phyloP scores from a whole-genome alignment of 1,140 invertebrate genomes.

The Drosophila pachea region DNA sequence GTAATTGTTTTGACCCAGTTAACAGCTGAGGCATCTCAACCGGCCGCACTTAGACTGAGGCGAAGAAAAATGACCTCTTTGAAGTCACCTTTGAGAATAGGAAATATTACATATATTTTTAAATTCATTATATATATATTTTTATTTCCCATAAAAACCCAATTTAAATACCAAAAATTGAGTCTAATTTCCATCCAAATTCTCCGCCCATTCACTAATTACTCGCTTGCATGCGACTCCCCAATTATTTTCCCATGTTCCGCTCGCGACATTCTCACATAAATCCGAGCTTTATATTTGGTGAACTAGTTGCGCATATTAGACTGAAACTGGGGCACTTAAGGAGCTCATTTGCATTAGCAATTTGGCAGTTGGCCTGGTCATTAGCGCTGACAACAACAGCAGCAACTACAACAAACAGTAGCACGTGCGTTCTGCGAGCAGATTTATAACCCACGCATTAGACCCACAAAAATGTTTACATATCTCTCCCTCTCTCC shows the following conservation, averaged over 20 bases:
- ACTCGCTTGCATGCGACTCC: not conserved
- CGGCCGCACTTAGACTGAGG: not conserved
- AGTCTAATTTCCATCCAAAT: not conserved
- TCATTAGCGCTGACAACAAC: slow-evolving; percentile 31
- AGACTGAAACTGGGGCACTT: slow-evolving; percentile 38
- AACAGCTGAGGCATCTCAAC: slow-evolving; percentile 47
- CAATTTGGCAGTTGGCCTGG: slow-evolving; percentile 44
- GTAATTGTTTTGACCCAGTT: slow-evolving; percentile 64
- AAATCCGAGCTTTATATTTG: not conserved
- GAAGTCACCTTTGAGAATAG: too few relatives aligned
- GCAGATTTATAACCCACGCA: slow-evolving; percentile 68
- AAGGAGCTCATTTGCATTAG: slow-evolving; percentile 48
- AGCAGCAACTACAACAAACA: slow-evolving; percentile 43
- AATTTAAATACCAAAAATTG: too few relatives aligned
- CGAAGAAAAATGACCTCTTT: too few relatives aligned
- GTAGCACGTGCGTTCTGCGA: slow-evolving; percentile 61
- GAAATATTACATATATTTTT: too few relatives aligned
- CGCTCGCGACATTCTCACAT: slow-evolving; percentile 1
- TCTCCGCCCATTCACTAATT: not conserved
- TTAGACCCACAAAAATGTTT: slow-evolving; percentile 35
- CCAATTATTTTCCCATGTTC: slow-evolving; percentile 23
- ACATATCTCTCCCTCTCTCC: too few relatives aligned
- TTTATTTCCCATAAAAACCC: too few relatives aligned
- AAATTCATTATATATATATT: too few relatives aligned
- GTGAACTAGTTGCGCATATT: slow-evolving; percentile 15